Conservation (phyloP, 2,888 invertebrate genomes). For the Mimachlamys varia region DNA sequence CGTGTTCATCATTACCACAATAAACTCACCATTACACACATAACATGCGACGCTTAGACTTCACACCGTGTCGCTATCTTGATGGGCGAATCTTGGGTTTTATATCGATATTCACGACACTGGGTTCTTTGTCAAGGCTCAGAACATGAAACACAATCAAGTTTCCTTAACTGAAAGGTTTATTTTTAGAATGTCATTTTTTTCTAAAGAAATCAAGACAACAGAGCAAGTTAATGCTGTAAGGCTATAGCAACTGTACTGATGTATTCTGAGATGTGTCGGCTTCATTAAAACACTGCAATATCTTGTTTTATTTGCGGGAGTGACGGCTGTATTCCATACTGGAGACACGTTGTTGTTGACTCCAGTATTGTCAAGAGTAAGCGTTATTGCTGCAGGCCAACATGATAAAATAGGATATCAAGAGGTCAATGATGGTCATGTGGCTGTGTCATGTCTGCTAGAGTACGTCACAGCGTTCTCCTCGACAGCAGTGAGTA, state of each 20-base stretch:
- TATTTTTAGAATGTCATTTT: conserved; percentile 19
- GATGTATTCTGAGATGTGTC: neutral
- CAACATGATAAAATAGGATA: neutral
- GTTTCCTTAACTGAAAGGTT: neutral
- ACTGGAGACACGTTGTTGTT: neutral
- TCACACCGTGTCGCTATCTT: neutral
- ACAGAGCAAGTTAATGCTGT: neutral
- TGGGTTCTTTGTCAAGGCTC: neutral
- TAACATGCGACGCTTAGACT: neutral
- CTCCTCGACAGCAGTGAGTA: neutral
- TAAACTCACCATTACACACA: neutral
- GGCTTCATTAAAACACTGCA: neutral
- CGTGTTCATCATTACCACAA: neutral
- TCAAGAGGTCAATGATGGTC: neutral
- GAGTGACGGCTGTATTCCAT: neutral
- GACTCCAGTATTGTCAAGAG: neutral
- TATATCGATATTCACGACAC: neutral
- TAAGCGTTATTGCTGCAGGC: neutral
- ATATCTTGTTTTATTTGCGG: neutral
- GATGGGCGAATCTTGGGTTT: neutral
- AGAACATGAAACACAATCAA: neutral
- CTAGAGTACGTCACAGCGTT: neutral
- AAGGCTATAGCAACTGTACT: neutral
- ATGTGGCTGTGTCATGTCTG: neutral
- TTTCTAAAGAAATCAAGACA: neutral